phyloP scores from a whole-genome alignment of 2,888 invertebrate genomes.

The Drosophila macrospina region DNA sequence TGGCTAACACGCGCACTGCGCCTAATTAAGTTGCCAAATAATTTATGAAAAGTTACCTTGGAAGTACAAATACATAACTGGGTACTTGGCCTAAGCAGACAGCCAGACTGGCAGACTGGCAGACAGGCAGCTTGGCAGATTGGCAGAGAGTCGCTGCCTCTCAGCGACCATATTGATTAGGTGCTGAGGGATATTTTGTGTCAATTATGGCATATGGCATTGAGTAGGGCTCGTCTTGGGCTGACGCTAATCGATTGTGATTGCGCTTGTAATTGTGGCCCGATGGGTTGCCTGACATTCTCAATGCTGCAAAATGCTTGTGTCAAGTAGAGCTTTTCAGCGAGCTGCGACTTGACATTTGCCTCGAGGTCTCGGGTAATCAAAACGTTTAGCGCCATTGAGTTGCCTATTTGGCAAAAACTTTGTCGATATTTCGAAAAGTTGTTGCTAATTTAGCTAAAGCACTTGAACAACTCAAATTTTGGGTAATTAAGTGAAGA shows the following conservation, averaged over 20 bases:
- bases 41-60: slow-evolving; percentile 53
- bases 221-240: slow-evolving; percentile 35
- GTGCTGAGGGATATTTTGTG: slow-evolving; percentile 54
- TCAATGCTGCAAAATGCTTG: slow-evolving; percentile 13
- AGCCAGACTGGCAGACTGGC: background rate
- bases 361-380: slow-evolving; percentile 32
- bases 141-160: slow-evolving; percentile 8
- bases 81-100: slow-evolving; percentile 1
- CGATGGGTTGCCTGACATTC: slow-evolving; percentile 23
- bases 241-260: slow-evolving; percentile 58
- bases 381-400: slow-evolving; percentile 59
- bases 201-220: slow-evolving; percentile 49
- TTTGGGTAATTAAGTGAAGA: slow-evolving; percentile 70
- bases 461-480: slow-evolving; percentile 70
- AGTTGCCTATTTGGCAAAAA: slow-evolving; percentile 50
- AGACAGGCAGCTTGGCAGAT: background rate
- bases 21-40: slow-evolving; percentile 58
- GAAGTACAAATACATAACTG: slow-evolving; percentile 6
- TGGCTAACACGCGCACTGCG: slow-evolving; percentile 20
- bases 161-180: slow-evolving; percentile 64
- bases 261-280: slow-evolving; percentile 27
- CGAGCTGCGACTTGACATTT: slow-evolving; percentile 9
- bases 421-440: slow-evolving; percentile 78
- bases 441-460: slow-evolving; percentile 69
- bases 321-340: slow-evolving; percentile 44